Conservation (phyloP, 2,797 vertebrate species). For the Rhinella marina region DNA sequence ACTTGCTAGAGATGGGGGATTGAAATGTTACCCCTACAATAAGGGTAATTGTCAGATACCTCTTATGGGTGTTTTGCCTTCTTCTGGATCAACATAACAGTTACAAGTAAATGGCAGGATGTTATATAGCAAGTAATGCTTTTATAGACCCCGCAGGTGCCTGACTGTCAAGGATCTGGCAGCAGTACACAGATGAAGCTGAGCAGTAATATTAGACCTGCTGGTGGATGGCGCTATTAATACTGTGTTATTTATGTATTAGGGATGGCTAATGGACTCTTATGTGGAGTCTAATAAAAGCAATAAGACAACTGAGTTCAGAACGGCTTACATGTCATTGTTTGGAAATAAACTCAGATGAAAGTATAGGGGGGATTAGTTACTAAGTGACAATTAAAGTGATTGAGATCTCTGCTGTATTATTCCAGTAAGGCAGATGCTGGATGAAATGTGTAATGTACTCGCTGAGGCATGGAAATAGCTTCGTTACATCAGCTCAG, state of each 20-base stretch:
- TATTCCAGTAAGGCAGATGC: slow-evolving; percentile 42
- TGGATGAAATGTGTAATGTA: slow-evolving; percentile 39
- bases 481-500: slow-evolving; percentile 17
- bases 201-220: slow-evolving; percentile 17
- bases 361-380: slow-evolving; percentile 51
- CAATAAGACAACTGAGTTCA: slow-evolving; percentile 34
- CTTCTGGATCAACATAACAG: no score
- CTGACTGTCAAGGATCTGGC: background rate
- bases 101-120: no score
- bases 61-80: no score
- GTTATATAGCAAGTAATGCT: background rate
- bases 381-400: slow-evolving; percentile 52
- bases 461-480: slow-evolving; percentile 44
- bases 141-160: background rate
- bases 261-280: slow-evolving; percentile 39
- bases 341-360: slow-evolving; percentile 44
- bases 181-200: background rate
- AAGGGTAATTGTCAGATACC: no score
- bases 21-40: no score
- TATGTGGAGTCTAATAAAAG: slow-evolving; percentile 50
- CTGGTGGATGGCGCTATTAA: slow-evolving; percentile 35
- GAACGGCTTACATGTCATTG: slow-evolving; percentile 36
- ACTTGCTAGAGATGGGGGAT: no score
- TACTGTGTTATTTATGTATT: slow-evolving; percentile 47
- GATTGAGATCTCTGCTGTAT: slow-evolving; percentile 43